A percentile compares a stretch with the other conserved stretches of the same genome.
These are phyloP conservation scores for Siderastrea radians DNA, from an alignment of 92 coral and sea anemone genomes.

Conservation along the genomic window DNA sequence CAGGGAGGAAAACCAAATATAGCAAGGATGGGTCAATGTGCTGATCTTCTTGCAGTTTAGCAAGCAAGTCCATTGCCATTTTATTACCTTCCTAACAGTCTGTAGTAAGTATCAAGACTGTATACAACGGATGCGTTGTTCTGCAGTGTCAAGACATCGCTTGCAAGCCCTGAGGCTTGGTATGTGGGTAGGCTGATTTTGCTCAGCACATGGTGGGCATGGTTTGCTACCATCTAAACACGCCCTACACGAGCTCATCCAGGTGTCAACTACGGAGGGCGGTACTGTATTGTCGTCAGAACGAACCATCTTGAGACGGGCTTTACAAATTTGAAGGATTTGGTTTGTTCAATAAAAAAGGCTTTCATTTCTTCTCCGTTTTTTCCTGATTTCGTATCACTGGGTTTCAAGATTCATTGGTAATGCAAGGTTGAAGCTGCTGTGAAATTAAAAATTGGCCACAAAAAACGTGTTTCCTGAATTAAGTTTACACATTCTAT, in stretches of 20 bases:
- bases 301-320: constrained; percentile 27
- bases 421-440: no score
- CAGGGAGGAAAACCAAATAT: not conserved
- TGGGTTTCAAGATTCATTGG: no score
- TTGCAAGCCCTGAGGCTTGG: constrained; percentile 5
- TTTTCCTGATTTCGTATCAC: constrained; percentile 13
- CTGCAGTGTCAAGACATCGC: not conserved
- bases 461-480: no score
- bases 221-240: constrained; percentile 4
- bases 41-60: constrained; percentile 1
- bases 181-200: not conserved
- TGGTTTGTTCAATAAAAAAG: not conserved
- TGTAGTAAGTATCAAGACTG: not conserved
- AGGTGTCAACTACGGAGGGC: not conserved
- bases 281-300: constrained; percentile 48
- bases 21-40: constrained; percentile 28
- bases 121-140: no score
- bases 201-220: constrained; percentile 17
- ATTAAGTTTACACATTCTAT: no score
- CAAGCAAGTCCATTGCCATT: not conserved
- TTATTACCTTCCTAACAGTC: constrained; percentile 25
- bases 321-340: not conserved
- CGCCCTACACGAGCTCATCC: constrained; percentile 3
- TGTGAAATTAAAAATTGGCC: no score
- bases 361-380: constrained; percentile 22